Base-by-base conservation (phyloP, 2,113 vertebrate species). In the Climacteris rufus region DNA sequence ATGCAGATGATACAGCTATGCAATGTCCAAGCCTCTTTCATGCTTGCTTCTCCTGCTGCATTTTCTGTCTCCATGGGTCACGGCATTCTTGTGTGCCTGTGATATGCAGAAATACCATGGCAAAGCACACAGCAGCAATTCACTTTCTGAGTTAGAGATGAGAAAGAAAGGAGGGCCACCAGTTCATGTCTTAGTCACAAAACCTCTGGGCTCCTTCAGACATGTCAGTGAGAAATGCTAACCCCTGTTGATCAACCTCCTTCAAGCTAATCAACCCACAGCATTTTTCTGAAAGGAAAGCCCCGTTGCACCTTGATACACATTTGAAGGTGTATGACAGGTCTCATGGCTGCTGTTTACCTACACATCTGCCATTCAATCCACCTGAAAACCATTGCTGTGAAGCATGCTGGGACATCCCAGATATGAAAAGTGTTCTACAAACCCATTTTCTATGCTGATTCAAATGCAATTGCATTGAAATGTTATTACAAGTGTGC, bases 11-110 rank as follows among this genome's bases (percentile, higher is more conserved):
- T 42, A 80, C 49, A 71, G 83, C 74, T 89, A 96, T 83, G 83
- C 5, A 10, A 93, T 77, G 90, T 95, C 94, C 60, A 86, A 96
- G 72, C 53, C 77, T 95, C 83, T 96, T 96, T 95, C 88, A 94
- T 82, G 87, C 83, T 59, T 89, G 53, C 61, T 91, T 95, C 83
- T 91, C 83, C 76, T 77, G 53, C 81, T 85, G 52, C 30, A 66
- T 83, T 83, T 95, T 74, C 75, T 93, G 66, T 71, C 74, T 95
- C 66, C 54, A 5, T 39, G 76, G 92, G 93, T 83, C 87, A 83
- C 39, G 4, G 7, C 84, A 80, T 50, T 92, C 69, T 78, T 59
- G 47, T 64, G 35, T 45, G 86, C 23, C 72, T 49, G 60, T 13
- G 49, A 56, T n/a, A 68, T 1, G 12, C 59, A 83, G 60, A 96